Conservation (phyloP, 2,113 vertebrate species). For the Empidonax traillii region DNA sequence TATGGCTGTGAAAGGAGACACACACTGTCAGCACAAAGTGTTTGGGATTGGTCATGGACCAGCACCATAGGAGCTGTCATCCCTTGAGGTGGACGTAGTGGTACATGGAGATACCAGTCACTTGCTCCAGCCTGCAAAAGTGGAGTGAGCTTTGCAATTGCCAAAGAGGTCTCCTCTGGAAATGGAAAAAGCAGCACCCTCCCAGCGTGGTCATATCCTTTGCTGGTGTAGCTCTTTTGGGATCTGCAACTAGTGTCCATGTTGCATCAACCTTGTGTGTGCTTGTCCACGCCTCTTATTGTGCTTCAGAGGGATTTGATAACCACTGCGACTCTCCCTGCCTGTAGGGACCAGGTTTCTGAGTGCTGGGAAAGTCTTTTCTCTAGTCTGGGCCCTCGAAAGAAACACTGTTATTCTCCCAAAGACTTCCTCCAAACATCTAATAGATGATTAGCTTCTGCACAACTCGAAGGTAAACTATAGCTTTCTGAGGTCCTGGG, state of each 20-base stretch:
- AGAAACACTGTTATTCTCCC: neutral
- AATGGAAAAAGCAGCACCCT: neutral
- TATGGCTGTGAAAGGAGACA: neutral
- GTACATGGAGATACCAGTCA: neutral
- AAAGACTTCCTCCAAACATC: neutral
- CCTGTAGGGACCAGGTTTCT: neutral
- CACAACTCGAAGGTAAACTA: neutral
- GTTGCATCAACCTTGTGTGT: neutral
- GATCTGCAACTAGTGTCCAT: neutral
- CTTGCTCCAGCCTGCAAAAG: neutral
- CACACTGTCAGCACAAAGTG: neutral
- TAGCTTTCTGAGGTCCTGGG: neutral
- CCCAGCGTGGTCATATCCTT: fast-evolving
- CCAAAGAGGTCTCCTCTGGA: neutral
- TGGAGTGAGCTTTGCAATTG: neutral
- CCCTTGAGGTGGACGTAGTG: neutral
- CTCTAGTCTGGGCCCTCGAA: neutral
- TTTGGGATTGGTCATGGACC: fast-evolving
- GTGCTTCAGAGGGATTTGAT: neutral
- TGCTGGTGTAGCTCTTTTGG: neutral
- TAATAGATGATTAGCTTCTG: neutral
- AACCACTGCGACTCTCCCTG: neutral
- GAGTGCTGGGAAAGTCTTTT: neutral
- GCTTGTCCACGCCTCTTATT: neutral
- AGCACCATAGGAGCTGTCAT: fast-evolving